phyloP scores from a whole-genome alignment of 2,797 vertebrate genomes.

The Eremophila alpestris region DNA sequence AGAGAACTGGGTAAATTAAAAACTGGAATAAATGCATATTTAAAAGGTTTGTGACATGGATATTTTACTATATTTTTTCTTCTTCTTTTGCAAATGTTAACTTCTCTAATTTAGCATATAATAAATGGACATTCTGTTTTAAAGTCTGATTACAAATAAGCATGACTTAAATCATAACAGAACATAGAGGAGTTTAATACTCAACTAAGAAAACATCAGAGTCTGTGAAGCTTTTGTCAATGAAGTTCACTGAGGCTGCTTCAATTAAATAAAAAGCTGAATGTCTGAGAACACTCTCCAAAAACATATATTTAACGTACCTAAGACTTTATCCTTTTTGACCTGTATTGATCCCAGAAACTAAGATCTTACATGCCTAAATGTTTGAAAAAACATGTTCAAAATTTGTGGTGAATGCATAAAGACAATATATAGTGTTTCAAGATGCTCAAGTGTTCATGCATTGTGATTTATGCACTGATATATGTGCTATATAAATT shows the following conservation, averaged over 20 bases:
- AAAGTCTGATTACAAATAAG: background rate
- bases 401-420: background rate
- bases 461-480: background rate
- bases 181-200: background rate
- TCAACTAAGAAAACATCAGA: background rate
- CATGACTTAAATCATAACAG: background rate
- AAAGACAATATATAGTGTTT: background rate
- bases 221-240: background rate
- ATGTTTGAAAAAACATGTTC: background rate
- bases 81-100: background rate
- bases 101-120: background rate
- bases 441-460: background rate
- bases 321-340: background rate
- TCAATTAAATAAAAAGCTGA: background rate
- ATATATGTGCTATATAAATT: background rate
- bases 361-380: background rate
- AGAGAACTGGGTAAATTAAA: background rate
- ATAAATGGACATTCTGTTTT: background rate
- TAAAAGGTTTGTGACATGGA: background rate
- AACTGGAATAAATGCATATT: background rate
- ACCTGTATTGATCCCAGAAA: background rate
- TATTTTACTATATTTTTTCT: background rate
- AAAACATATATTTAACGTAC: rapidly evolving
- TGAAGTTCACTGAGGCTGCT: background rate
- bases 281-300: background rate